Evolutionary conservation across 23 tunicate genomes (phyloP), one percentile per base, ranked within the genome.

Genomic region (Diplosoma virens): DNA sequence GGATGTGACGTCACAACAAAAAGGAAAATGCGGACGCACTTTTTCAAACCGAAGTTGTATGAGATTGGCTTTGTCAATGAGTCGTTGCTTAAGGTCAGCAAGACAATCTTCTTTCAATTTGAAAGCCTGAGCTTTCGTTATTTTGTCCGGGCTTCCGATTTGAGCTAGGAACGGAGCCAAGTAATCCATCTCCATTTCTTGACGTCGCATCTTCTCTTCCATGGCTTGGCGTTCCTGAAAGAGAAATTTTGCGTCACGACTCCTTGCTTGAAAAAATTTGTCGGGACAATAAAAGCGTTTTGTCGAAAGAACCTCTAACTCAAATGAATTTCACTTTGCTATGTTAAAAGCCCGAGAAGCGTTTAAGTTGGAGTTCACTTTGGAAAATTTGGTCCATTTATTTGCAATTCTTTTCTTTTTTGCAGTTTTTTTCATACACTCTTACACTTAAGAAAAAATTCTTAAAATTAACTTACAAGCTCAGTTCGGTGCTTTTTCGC

Each of bases 101-200:
- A 95, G 71, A 58, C 99, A 95, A 53, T 95, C 99, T 67, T 89
- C 95, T 56, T 89, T 86, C 67, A 95, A 78, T 48, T 89, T 89
- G 74, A 89, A 79, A 1, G 92, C 99, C 41, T 88, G 90, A 17
- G 67, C 30, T 35, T 78, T 73, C 30, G 45, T 88, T 58, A 95
- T 77, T 30, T 80, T 84, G 26, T 84, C 87, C 34, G 99, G 99
- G 58, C 81, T 81, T 23, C 96, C 96, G 52, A 95, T 89, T 77
- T 95, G 99, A 47, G 96, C 96, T 23, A 95, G 82, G 85, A 95
- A 95, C 0, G 99, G 99, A 63, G 96, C 99, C 65, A 95, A 37
- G 61, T 95, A 95, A 79, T 95, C 99, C 99, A 95, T 95, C 81
- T 95, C 99, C 93, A 82, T 89, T 32, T 95, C 99, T 64, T 95